A percentile compares a stretch with the other conserved stretches of the same genome.
Evolutionary conservation across 2,113 vertebrate species (phyloP).

Genomic region (Pelobates fuscus): DNA sequence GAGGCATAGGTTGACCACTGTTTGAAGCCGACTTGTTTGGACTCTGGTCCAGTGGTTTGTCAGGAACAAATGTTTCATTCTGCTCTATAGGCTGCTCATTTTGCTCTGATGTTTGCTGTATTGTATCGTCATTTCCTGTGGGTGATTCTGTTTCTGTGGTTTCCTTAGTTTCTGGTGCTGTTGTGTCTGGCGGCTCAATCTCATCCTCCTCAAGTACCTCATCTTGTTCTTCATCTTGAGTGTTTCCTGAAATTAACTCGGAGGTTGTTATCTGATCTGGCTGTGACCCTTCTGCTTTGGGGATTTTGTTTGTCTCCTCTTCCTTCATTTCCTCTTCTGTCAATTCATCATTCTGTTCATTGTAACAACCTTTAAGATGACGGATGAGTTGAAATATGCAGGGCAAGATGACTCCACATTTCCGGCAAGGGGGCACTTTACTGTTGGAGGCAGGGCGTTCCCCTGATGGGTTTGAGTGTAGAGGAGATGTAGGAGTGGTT

Average conservation of each 20-base stretch:
- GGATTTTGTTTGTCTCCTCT: slow-evolving; percentile 52
- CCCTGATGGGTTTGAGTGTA: not conserved
- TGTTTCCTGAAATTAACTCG: not conserved
- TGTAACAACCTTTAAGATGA: slow-evolving; percentile 67
- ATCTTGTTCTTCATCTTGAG: slow-evolving; percentile 43
- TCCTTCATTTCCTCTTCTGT: slow-evolving; percentile 50
- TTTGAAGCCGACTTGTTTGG: slow-evolving; percentile 2
- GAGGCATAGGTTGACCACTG: slow-evolving; percentile 4
- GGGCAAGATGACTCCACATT: slow-evolving; percentile 57
- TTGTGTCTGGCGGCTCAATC: slow-evolving; percentile 4
- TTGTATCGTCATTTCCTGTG: slow-evolving; percentile 3
- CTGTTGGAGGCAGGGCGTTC: not conserved
- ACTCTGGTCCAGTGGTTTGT: slow-evolving; percentile 6
- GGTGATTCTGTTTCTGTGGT: not conserved
- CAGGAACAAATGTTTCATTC: not conserved
- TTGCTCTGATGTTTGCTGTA: not conserved
- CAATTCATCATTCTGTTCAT: slow-evolving; percentile 58
- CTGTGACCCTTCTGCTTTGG: slow-evolving; percentile 48
- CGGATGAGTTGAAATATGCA: slow-evolving; percentile 65
- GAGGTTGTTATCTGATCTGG: not conserved
- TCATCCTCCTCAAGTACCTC: slow-evolving; percentile 48
- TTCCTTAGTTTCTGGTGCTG: not conserved
- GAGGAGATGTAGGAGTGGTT: slow-evolving; percentile 5
- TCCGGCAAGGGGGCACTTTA: slow-evolving; percentile 56
- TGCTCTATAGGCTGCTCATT: slow-evolving; percentile 12